Evolutionary conservation across 2,888 invertebrate genomes (phyloP).

Genomic region (Stenodera caucasica): DNA sequence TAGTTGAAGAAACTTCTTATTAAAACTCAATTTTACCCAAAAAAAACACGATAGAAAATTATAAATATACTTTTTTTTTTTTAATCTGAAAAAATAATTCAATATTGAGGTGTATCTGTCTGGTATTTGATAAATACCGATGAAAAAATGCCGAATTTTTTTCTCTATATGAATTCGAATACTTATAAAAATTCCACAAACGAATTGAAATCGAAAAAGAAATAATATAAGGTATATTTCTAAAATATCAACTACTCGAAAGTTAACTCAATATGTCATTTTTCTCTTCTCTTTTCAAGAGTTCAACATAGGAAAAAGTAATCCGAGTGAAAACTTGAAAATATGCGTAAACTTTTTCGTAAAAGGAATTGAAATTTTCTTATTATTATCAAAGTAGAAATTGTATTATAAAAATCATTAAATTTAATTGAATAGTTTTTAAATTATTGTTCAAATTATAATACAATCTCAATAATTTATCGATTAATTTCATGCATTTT

Average conservation of each 20-base stretch:
- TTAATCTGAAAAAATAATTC: too few species aligned
- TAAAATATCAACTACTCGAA: background rate
- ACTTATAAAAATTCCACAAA: background rate
- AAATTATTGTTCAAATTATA: too few species aligned
- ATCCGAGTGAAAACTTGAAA: background rate
- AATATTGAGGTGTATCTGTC: too few species aligned
- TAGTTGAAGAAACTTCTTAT: too few species aligned
- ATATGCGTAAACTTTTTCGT: background rate
- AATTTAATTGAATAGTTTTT: background rate
- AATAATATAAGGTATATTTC: background rate
- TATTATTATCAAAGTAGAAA: too few species aligned
- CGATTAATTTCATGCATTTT: background rate
- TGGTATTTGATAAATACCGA: background rate
- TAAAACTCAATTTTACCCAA: too few species aligned
- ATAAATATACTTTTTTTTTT: too few species aligned
- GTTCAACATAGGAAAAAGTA: background rate
- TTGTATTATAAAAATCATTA: too few species aligned
- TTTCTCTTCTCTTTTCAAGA: background rate
- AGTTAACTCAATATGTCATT: constrained; percentile 17
- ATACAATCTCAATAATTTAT: too few species aligned
- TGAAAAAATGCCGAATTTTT: background rate
- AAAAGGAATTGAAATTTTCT: too few species aligned
- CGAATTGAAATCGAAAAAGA: background rate
- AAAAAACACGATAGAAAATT: too few species aligned
- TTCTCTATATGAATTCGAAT: background rate